Conservation (phyloP, 2,797 vertebrate species). For the Buceros bicornis region DNA sequence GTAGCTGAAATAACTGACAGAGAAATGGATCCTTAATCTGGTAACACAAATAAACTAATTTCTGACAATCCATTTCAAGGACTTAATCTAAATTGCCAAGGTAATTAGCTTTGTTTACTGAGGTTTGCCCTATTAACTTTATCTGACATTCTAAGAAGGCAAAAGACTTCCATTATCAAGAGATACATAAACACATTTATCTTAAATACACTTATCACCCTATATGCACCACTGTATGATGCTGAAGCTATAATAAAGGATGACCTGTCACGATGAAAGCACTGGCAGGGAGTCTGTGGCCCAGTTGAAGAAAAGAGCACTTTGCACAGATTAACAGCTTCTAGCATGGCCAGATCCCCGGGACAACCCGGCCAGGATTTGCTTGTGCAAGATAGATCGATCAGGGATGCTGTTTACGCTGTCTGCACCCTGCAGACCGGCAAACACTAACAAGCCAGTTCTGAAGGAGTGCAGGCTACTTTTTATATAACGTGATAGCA, state of each 20-base stretch:
- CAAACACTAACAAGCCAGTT: not conserved
- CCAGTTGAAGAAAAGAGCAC: not conserved
- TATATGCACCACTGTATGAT: not conserved
- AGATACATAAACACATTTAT: not conserved
- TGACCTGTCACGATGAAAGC: not conserved
- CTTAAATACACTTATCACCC: not conserved
- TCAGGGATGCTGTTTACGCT: not conserved
- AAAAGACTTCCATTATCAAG: not conserved
- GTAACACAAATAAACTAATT: conserved; percentile 29
- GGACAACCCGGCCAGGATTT: not conserved
- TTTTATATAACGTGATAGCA: not conserved
- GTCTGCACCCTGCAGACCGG: not conserved
- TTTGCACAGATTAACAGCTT: not conserved
- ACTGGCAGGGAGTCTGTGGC: not conserved
- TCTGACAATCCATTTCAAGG: conserved; percentile 46
- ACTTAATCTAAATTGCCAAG: conserved; percentile 11
- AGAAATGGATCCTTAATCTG: not conserved
- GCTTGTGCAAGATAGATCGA: not conserved
- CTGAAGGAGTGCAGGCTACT: not conserved
- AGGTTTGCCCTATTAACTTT: conserved; percentile 4
- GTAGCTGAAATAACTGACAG: not conserved
- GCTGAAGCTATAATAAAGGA: not conserved
- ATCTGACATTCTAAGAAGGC: not conserved
- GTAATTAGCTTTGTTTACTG: conserved; percentile 43
- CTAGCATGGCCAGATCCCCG: not conserved